Percentiles rank a stretch among this genome's conserved stretches.
Conservation (phyloP, 2,888 invertebrate genomes). For the Caprella mutica region DNA sequence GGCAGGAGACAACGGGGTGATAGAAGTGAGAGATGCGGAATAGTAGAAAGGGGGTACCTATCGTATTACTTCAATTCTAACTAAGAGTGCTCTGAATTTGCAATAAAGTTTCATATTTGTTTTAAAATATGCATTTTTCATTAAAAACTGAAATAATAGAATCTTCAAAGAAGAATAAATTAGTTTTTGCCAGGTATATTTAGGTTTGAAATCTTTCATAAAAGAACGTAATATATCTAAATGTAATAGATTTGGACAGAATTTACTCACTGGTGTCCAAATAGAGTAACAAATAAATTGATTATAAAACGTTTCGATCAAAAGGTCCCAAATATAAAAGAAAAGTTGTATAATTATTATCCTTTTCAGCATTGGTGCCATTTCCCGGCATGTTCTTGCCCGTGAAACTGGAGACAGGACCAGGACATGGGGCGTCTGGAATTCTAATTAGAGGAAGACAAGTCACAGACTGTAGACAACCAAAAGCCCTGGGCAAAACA, state of each 20-base stretch:
- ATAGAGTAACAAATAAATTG: no score
- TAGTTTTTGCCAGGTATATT: not conserved
- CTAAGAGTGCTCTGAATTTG: no score
- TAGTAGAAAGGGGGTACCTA: conserved; percentile 9
- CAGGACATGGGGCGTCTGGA: conserved; percentile 28
- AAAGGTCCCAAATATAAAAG: no score
- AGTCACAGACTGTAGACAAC: conserved; percentile 14
- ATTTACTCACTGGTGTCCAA: no score
- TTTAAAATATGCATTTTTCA: no score
- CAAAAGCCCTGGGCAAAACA: conserved; percentile 9
- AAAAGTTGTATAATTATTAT: no score
- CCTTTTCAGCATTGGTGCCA: conserved; percentile 8
- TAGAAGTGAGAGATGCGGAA: not conserved
- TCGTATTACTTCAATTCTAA: no score
- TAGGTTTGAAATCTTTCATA: not conserved
- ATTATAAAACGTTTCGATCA: no score
- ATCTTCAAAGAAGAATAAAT: not conserved
- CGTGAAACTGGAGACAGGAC: conserved; percentile 19
- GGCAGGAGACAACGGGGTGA: conserved; percentile 2
- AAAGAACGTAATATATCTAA: not conserved
- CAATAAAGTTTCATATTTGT: no score
- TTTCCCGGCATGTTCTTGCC: conserved; percentile 16
- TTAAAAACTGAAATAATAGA: no score
- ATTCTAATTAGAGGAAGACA: conserved; percentile 27
- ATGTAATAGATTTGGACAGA: not conserved